A percentile compares a stretch with the other conserved stretches of the same genome.
These are phyloP conservation scores for Spheniscus humboldti DNA, from an alignment of 2,797 vertebrate genomes.

Conservation along the genomic window DNA sequence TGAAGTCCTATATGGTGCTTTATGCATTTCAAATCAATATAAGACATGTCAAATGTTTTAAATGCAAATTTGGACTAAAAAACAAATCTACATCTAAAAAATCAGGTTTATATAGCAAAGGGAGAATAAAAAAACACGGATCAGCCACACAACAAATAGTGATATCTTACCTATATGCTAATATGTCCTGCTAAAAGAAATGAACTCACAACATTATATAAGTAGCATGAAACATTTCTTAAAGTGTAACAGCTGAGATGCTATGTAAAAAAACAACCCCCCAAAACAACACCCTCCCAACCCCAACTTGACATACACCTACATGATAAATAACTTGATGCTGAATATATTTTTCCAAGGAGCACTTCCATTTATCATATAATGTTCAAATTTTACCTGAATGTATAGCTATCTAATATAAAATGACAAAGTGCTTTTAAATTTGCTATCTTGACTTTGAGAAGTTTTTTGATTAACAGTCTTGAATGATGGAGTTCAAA, in stretches of 20 bases:
- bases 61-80: background rate
- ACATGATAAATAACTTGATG: background rate
- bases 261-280: background rate
- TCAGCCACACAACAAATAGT: background rate
- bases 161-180: background rate
- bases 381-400: background rate
- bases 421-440: background rate
- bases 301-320: background rate
- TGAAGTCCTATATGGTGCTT: background rate
- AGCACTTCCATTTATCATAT: background rate
- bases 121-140: no score
- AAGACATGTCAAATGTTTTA: background rate
- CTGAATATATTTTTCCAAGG: background rate
- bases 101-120: background rate
- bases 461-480: background rate
- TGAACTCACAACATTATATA: background rate
- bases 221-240: background rate
- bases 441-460: background rate
- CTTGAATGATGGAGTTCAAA: background rate
- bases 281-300: background rate
- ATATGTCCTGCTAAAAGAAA: background rate
- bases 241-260: background rate
- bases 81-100: background rate
- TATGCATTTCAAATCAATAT: background rate
- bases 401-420: background rate